These are phyloP conservation scores for Montipora foliosa DNA, from an alignment of 64 coral and sea anemone genomes.

Conservation along the genomic window DNA sequence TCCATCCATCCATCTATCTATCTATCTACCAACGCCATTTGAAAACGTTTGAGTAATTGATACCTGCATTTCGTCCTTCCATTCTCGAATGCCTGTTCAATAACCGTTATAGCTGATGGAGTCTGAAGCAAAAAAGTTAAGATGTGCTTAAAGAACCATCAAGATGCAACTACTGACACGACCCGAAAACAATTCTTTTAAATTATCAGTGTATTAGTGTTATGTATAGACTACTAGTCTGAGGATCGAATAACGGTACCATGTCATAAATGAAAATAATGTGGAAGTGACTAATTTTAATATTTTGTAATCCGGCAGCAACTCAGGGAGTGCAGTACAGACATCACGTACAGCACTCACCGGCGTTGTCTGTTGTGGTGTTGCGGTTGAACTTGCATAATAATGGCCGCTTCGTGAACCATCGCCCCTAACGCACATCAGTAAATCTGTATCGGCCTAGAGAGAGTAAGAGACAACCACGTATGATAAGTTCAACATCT, in stretches of 20 bases:
- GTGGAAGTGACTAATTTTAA: too few species aligned
- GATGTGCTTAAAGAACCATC: not conserved
- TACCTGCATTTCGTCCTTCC: not conserved
- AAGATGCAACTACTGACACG: not conserved
- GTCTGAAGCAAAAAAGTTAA: not conserved
- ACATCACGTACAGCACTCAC: not conserved
- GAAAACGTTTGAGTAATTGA: too few species aligned
- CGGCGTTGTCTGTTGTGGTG: not conserved
- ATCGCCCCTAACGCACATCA: not conserved
- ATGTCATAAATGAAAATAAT: too few species aligned
- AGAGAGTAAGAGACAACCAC: not conserved
- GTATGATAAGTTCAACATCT: not conserved
- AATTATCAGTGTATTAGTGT: too few species aligned
- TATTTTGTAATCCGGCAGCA: too few species aligned
- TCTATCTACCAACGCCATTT: too few species aligned
- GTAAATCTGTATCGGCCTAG: constrained; percentile 13
- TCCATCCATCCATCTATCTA: too few species aligned
- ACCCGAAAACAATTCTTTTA: too few species aligned
- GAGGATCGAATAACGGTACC: too few species aligned
- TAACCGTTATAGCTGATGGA: not conserved
- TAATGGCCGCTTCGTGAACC: constrained; percentile 3
- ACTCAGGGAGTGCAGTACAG: too few species aligned
- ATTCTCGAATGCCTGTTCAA: not conserved
- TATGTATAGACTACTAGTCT: too few species aligned
- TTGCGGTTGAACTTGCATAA: not conserved